A percentile compares a stretch with the other conserved stretches of the same genome.
These are phyloP conservation scores for Hypercompe scribonia DNA, from an alignment of 2,888 invertebrate genomes.

Conservation along the genomic window DNA sequence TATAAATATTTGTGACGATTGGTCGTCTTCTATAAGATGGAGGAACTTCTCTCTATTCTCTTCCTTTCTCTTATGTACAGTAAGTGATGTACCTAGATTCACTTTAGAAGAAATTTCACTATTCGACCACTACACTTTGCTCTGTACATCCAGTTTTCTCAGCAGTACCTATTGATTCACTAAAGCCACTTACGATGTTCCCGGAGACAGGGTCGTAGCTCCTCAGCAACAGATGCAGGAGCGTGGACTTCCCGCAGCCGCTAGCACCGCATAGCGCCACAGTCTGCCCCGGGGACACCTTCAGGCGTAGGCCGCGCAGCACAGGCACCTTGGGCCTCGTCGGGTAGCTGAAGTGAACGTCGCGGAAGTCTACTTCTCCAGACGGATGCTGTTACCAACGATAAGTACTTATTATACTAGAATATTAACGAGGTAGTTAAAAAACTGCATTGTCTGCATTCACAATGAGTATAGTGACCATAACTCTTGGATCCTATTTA, in stretches of 20 bases:
- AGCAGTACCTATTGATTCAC: too few relatives aligned
- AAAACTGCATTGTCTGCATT: too few relatives aligned
- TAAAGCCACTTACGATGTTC: conserved; percentile 72
- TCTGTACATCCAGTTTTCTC: too few relatives aligned
- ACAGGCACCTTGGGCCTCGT: conserved; percentile 89
- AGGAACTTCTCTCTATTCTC: too few relatives aligned
- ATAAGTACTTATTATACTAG: background rate
- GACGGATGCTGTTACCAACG: conserved; percentile 75
- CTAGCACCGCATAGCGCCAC: conserved; percentile 91
- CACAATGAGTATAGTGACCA: too few relatives aligned
- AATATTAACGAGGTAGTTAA: background rate
- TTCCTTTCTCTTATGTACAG: background rate
- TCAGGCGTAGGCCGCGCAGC: conserved; percentile 88
- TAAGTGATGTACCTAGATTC: too few relatives aligned
- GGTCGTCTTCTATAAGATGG: too few relatives aligned
- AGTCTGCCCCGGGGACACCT: conserved; percentile 88
- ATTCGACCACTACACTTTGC: too few relatives aligned
- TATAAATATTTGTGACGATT: too few relatives aligned
- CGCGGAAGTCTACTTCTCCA: conserved; percentile 89
- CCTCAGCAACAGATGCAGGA: conserved; percentile 91
- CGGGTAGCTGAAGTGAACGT: conserved; percentile 92
- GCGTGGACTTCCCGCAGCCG: conserved; percentile 94
- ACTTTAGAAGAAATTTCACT: too few relatives aligned
- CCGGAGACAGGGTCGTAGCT: conserved; percentile 91
- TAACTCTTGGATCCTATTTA: too few relatives aligned